These are phyloP conservation scores for Alligator mississippiensis DNA, from an alignment of 2,113 vertebrate species.

Conservation along the genomic window DNA sequence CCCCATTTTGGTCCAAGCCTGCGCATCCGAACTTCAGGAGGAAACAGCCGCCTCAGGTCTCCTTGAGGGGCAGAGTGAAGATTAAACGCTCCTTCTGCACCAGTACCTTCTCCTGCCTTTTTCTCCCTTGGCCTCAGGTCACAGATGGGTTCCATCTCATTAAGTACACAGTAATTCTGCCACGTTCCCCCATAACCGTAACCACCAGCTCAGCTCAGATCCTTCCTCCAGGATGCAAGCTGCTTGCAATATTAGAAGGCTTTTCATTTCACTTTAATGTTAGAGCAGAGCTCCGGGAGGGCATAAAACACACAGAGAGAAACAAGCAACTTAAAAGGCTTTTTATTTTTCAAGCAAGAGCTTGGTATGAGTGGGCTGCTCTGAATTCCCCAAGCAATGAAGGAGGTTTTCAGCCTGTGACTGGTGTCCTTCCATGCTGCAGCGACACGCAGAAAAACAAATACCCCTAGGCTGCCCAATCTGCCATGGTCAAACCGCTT, in stretches of 20 bases:
- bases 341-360: slow-evolving; percentile 64
- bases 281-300: slow-evolving; percentile 49
- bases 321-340: slow-evolving; percentile 68
- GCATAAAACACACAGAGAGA: slow-evolving; percentile 52
- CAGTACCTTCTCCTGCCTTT: slow-evolving; percentile 38
- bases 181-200: slow-evolving; percentile 36
- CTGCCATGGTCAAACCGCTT: neutral
- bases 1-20: neutral
- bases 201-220: slow-evolving; percentile 46
- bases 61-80: slow-evolving; percentile 41
- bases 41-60: slow-evolving; percentile 35
- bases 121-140: slow-evolving; percentile 54
- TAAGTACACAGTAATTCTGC: slow-evolving; percentile 57
- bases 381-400: slow-evolving; percentile 45
- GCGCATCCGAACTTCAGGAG: neutral
- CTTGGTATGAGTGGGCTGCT: slow-evolving; percentile 37
- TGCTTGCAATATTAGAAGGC: slow-evolving; percentile 49
- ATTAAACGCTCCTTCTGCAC: slow-evolving; percentile 50
- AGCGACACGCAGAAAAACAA: neutral
- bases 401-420: slow-evolving; percentile 25
- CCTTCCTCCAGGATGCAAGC: slow-evolving; percentile 59
- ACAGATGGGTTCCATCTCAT: slow-evolving; percentile 57
- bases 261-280: slow-evolving; percentile 67
- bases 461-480: neutral
- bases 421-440: neutral